A percentile compares a stretch with the other conserved stretches of the same genome.
Evolutionary conservation across 2,797 vertebrate species (phyloP).

Genomic region (Parauchenoglanis punctatus): DNA sequence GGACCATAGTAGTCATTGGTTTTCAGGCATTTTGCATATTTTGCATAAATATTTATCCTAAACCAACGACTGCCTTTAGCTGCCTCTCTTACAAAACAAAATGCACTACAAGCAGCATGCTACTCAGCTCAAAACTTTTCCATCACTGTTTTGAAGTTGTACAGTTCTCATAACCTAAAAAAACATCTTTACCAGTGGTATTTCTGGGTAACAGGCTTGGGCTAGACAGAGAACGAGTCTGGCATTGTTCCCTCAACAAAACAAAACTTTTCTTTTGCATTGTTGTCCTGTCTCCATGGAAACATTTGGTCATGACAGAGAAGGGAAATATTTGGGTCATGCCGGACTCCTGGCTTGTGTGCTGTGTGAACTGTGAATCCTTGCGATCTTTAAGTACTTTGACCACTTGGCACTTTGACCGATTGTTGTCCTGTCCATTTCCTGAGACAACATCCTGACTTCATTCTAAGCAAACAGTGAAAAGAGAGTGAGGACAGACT

Average conservation of each 20-base stretch:
- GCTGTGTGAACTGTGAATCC: conserved; percentile 20
- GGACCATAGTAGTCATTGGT: conserved; percentile 28
- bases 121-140: not conserved
- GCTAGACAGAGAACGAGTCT: conserved; percentile 40
- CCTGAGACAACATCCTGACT: conserved; percentile 55
- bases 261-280: conserved; percentile 59
- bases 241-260: conserved; percentile 59
- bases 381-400: conserved; percentile 34
- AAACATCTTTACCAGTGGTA: not conserved
- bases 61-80: not conserved
- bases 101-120: not conserved
- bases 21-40: conserved; percentile 24
- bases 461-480: conserved; percentile 21
- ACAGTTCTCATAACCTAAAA: not conserved
- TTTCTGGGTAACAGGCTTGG: conserved; percentile 20
- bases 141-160: conserved; percentile 4
- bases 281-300: conserved; percentile 66
- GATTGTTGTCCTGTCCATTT: conserved; percentile 53
- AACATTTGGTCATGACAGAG: conserved; percentile 53
- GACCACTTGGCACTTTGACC: conserved; percentile 38
- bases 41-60: conserved; percentile 36
- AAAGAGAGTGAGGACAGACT: conserved; percentile 46
- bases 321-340: conserved; percentile 58
- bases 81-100: not conserved
- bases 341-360: conserved; percentile 36